A percentile compares a stretch with the other conserved stretches of the same genome.
Conservation (phyloP, 2,113 vertebrate species). For the Heteronetta atricapilla region DNA sequence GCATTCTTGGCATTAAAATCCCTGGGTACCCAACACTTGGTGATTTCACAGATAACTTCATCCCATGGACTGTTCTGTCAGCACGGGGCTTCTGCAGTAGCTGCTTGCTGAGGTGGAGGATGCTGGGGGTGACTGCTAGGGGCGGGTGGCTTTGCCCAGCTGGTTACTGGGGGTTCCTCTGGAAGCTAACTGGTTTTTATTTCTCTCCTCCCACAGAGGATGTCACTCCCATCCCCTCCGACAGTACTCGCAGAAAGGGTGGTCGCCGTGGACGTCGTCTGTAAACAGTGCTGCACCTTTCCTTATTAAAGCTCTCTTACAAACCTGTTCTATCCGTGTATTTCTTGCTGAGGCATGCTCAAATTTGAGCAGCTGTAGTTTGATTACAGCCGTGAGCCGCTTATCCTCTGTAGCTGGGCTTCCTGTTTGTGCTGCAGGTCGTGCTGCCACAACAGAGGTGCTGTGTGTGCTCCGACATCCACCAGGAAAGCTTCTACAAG, state of each 20-base stretch:
- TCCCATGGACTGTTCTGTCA: fast-evolving
- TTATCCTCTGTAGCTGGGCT: neutral
- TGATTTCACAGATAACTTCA: neutral
- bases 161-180: neutral
- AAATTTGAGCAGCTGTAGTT: neutral
- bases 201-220: constrained; percentile 84
- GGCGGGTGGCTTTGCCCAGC: neutral
- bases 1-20: neutral
- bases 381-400: neutral
- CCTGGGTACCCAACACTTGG: neutral
- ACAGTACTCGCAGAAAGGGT: constrained; percentile 98
- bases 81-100: fast-evolving
- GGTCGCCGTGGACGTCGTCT: constrained; percentile 96
- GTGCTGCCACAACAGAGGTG: neutral
- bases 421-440: neutral
- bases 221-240: constrained; percentile 97
- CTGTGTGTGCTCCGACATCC: neutral
- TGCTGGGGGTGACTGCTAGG: neutral
- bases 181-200: neutral
- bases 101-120: fast-evolving
- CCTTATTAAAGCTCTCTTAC: constrained; percentile 84
- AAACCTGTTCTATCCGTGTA: neutral
- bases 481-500: neutral
- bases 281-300: constrained; percentile 76
- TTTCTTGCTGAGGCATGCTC: neutral